Evolutionary conservation across 2,888 invertebrate genomes (phyloP).

Genomic region (Lasius platythorax): DNA sequence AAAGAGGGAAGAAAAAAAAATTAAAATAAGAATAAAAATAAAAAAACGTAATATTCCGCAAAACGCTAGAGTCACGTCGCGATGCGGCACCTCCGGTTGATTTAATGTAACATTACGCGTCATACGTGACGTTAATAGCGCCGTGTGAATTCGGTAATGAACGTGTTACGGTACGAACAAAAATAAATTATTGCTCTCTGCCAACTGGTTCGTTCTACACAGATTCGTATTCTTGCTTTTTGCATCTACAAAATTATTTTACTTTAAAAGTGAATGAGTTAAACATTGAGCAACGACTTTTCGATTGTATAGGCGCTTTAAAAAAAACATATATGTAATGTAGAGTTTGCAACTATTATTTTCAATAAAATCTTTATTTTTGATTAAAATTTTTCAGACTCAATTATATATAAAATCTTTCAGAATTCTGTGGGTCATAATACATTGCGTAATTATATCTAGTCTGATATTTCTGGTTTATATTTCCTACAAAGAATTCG

Average conservation of each 20-base stretch:
- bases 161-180: constrained; percentile 13
- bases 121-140: constrained; percentile 44
- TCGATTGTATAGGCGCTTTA: not conserved
- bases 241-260: not conserved
- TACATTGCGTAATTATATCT: constrained; percentile 60
- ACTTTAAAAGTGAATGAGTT: not conserved
- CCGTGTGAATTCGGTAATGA: constrained; percentile 42
- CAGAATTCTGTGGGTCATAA: constrained; percentile 73
- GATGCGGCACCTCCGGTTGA: constrained; percentile 25
- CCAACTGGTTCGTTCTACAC: not conserved
- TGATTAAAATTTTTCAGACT: not conserved
- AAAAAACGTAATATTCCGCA: constrained; percentile 39
- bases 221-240: constrained; percentile 16
- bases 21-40: not conserved
- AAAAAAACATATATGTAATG: not conserved
- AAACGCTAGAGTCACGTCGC: constrained; percentile 34
- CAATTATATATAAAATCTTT: constrained; percentile 17
- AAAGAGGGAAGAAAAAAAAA: not conserved
- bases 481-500: constrained; percentile 58
- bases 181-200: constrained; percentile 2
- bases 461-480: constrained; percentile 53
- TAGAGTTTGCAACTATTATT: not conserved
- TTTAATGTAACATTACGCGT: constrained; percentile 47
- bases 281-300: not conserved
- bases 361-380: not conserved